A percentile compares a stretch with the other conserved stretches of the same genome.
Conservation (phyloP, 2,797 vertebrate species). For the Buphagus erythrorhynchus region DNA sequence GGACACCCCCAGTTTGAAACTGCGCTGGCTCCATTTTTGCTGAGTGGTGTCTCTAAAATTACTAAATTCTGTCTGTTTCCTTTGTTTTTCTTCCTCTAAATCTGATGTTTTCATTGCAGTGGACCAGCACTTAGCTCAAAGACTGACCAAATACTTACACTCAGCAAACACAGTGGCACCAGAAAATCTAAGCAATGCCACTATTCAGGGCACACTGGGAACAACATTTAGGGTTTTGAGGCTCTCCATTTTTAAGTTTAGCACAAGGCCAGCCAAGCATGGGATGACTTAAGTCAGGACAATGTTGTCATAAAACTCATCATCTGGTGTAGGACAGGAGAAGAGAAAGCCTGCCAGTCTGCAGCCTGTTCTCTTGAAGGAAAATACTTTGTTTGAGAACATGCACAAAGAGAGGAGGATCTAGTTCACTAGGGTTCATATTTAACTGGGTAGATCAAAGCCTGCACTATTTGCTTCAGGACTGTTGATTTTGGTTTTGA, state of each 20-base stretch:
- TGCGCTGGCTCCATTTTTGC: not conserved
- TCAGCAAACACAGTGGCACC: not conserved
- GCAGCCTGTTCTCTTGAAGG: not conserved
- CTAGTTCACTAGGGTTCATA: not conserved
- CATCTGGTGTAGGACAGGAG: not conserved
- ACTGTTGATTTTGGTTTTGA: not conserved
- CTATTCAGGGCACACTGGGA: not conserved
- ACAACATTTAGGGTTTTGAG: not conserved
- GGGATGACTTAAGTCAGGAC: not conserved
- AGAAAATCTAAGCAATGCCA: not conserved
- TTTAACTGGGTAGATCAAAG: not conserved
- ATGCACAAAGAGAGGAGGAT: not conserved
- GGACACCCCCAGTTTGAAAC: not conserved
- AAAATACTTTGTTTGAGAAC: not conserved
- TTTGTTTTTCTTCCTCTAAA: conserved; percentile 2
- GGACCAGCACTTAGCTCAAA: not conserved
- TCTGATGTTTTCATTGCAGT: not conserved
- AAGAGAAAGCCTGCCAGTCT: not conserved
- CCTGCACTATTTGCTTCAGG: not conserved
- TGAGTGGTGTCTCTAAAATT: not conserved
- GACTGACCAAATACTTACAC: not conserved
- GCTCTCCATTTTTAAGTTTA: not conserved
- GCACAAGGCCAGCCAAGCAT: not conserved
- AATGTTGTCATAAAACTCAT: not conserved
- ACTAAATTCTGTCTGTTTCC: not conserved